These are phyloP conservation scores for Pseudopipra pipra DNA, from an alignment of 2,113 vertebrate species.

Conservation along the genomic window DNA sequence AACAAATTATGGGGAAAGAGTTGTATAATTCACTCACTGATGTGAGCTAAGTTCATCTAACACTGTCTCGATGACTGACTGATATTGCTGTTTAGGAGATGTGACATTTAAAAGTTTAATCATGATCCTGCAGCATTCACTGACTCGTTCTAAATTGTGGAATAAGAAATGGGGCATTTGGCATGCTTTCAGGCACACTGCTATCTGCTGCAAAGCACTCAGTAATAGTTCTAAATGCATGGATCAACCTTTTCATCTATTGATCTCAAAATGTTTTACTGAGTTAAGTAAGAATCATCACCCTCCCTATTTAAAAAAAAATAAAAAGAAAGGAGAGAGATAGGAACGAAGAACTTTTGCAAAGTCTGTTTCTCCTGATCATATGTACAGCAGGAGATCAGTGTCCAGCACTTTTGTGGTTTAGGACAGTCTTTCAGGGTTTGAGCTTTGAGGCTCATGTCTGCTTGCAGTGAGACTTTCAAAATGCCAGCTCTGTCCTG, in stretches of 20 bases:
- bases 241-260: conserved; percentile 30
- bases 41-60: conserved; percentile 51
- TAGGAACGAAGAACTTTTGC: background rate
- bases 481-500: background rate
- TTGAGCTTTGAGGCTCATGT: background rate
- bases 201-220: conserved; percentile 14
- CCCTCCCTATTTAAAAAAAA: background rate
- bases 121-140: conserved; percentile 26
- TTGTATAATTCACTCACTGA: conserved; percentile 39
- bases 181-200: conserved; percentile 11
- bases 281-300: conserved; percentile 13
- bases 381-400: background rate
- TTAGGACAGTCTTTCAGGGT: background rate
- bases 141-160: background rate
- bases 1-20: conserved; percentile 32
- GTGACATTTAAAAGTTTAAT: conserved; percentile 66
- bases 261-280: conserved; percentile 31
- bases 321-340: no score
- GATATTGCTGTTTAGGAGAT: conserved; percentile 35
- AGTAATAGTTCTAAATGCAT: conserved; percentile 26
- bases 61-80: conserved; percentile 51
- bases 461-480: background rate
- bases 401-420: background rate
- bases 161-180: conserved; percentile 39
- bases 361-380: background rate